Base-by-base conservation (phyloP, 2,888 invertebrate species). In the Dugesia japonica region DNA sequence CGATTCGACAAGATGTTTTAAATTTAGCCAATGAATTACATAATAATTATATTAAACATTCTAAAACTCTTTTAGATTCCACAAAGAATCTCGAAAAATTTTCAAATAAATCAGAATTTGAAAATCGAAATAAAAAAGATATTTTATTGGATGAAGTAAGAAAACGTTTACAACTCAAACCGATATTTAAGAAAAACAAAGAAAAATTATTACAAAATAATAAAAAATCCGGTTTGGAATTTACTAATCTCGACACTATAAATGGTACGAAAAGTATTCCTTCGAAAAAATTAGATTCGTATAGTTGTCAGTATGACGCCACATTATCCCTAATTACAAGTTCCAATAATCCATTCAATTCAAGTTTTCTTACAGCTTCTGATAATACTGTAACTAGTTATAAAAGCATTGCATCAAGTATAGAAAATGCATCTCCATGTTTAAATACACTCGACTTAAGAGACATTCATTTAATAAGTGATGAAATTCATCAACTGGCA, bases 1-100 rank as follows among this genome's bases (percentile, higher is more conserved):
- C 56, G 23, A 56, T 56, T 56, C 56, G 56, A 20, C 56, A 56
- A 23, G 56, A 56, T n/a, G 56, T 56, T 56, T 56, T 56, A n/a
- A 56, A 56, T 56, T 23, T 56, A n/a, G 56, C 56, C n/a, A 56
- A 56, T n/a, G 56, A 56, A 56, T n/a, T 56, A 23, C 56, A 56
- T n/a, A n/a, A 56, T n/a, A 56, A 56, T 56, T 56, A 56, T n/a
- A 7, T 56, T 56, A n/a, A 4, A 23, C 56, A 56, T 56, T 56
- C 56, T 9, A 56, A n/a, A 56, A 13, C 56, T n/a, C 4, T 56
- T 56, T n/a, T 56, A 56, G 9, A 4, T 7, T 7, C n/a, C 1
- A 4, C 20, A 1, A n/a, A 56, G 1, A n/a, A n/a, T 20, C 4
- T 23, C 4, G 17, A 9, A 56, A 56, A 56, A 4, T 9, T 20